Conservation (phyloP, 2,113 vertebrate species). For the Lichenostomus cassidix region DNA sequence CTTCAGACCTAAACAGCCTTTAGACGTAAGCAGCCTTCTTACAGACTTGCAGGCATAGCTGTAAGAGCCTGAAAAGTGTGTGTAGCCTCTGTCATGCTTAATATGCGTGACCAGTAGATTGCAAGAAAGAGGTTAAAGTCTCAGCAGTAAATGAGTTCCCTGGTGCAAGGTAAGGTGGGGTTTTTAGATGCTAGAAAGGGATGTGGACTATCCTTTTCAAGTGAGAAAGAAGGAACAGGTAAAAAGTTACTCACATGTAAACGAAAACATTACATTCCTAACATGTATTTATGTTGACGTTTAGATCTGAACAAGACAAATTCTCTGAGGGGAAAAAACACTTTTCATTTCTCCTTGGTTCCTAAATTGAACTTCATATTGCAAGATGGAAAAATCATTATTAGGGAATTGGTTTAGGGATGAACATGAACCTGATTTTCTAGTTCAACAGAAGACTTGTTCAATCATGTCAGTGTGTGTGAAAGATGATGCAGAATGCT, state of each 20-base stretch:
- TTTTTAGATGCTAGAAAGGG: background rate
- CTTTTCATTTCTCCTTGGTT: background rate
- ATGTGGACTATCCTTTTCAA: background rate
- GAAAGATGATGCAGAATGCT: background rate
- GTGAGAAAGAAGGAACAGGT: background rate
- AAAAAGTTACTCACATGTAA: background rate
- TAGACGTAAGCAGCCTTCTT: background rate
- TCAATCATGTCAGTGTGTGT: background rate
- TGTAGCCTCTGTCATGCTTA: background rate
- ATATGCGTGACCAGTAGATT: background rate
- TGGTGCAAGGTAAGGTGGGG: background rate
- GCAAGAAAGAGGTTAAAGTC: background rate
- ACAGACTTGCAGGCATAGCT: background rate
- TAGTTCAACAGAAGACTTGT: background rate
- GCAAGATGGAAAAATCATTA: conserved; percentile 19
- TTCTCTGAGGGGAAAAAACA: background rate
- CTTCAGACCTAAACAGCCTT: background rate
- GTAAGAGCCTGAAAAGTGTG: background rate
- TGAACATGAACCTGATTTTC: conserved; percentile 8
- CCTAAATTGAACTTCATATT: conserved; percentile 25
- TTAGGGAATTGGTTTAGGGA: background rate
- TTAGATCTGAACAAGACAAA: background rate
- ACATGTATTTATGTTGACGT: background rate
- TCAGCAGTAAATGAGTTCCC: background rate
- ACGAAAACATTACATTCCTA: background rate